Evolutionary conservation across 1,140 invertebrate species (phyloP).

Genomic region (Macrostomum lignano): DNA sequence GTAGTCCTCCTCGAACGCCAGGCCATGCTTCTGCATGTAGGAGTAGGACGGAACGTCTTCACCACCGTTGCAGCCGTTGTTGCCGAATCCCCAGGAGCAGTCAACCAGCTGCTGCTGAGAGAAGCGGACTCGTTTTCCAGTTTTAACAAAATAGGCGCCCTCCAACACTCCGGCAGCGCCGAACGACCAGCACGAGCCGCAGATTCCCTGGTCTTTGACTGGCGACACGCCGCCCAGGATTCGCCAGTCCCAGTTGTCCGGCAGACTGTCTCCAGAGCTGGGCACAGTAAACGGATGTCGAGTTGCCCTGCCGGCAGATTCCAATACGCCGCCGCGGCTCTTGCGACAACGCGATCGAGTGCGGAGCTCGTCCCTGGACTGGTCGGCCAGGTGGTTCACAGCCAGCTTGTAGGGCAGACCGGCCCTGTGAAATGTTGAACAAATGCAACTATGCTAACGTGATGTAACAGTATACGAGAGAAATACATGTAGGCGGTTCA

Average conservation of each 20-base stretch:
- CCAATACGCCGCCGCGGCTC: no score
- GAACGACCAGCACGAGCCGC: conserved; percentile 22
- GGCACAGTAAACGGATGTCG: no score
- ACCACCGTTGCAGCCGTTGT: conserved; percentile 4
- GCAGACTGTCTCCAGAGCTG: no score
- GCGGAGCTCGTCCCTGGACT: no score
- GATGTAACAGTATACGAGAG: no score
- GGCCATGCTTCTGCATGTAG: conserved; percentile 2
- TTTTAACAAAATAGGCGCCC: conserved; percentile 59
- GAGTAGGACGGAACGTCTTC: background rate
- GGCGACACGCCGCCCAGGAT: conserved; percentile 31
- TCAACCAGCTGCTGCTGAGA: conserved; percentile 83
- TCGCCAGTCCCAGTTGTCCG: conserved; percentile 14
- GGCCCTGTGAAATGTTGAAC: no score
- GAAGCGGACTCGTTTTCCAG: conserved; percentile 47
- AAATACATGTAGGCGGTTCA: no score
- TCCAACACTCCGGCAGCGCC: conserved; percentile 49
- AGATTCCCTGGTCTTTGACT: conserved; percentile 16
- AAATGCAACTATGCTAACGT: no score
- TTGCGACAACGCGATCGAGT: conserved; percentile 5
- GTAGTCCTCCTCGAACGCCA: no score
- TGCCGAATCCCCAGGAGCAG: conserved; percentile 44
- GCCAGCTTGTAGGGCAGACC: no score
- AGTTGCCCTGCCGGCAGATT: no score
- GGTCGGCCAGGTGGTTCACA: no score